Conservation (phyloP, 35 echinoderm and acorn worm species). For the Antedon bifida region DNA sequence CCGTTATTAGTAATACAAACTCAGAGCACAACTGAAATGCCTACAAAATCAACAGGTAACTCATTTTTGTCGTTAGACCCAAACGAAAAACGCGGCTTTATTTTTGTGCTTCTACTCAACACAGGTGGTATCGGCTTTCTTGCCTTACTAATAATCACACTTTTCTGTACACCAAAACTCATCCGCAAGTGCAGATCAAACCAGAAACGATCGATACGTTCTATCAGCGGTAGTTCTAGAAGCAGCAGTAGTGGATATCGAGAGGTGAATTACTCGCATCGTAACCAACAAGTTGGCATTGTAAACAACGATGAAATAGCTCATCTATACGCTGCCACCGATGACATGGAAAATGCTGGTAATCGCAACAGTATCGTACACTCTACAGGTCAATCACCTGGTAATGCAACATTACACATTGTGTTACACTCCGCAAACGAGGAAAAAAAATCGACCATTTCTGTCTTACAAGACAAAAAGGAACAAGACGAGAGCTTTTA, state of each 20-base stretch:
- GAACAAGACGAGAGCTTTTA: not conserved
- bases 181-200: not conserved
- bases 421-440: slow-evolving; percentile 53
- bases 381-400: not conserved
- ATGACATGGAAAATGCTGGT: not conserved
- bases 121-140: not conserved
- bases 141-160: not conserved
- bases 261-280: not conserved
- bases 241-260: not conserved
- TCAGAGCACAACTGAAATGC: not conserved
- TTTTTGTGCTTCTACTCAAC: not conserved
- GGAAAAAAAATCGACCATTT: not conserved
- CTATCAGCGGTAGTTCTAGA: not conserved
- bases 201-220: not conserved
- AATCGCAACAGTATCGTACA: not conserved
- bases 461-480: not conserved
- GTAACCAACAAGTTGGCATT: not conserved
- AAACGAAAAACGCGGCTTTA: not conserved
- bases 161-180: not conserved
- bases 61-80: not conserved
- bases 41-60: not conserved
- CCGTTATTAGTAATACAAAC: not conserved
- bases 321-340: not conserved
- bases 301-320: not conserved
- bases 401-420: slow-evolving; percentile 44